A percentile compares a stretch with the other conserved stretches of the same genome.
Evolutionary conservation across 2,113 vertebrate species (phyloP).

Genomic region (Petrocephalus microphthalmus): DNA sequence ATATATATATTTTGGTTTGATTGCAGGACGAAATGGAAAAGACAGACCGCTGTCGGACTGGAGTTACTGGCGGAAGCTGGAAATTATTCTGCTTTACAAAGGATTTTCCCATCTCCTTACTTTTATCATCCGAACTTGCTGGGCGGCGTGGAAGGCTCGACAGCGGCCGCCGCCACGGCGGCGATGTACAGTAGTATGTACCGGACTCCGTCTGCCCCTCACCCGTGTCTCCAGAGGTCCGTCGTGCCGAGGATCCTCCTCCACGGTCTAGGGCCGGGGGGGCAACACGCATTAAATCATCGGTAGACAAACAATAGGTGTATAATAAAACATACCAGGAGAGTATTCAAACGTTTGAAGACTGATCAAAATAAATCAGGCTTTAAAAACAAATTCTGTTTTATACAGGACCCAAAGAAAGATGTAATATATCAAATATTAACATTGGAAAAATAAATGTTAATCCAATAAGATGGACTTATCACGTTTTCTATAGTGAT

Average conservation of each 20-base stretch:
- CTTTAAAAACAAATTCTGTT: constrained; percentile 36
- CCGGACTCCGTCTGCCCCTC: constrained; percentile 88
- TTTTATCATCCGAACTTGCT: constrained; percentile 94
- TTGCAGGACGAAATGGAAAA: constrained; percentile 93
- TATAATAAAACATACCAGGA: neutral
- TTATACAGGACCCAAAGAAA: neutral
- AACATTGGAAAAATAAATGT: neutral
- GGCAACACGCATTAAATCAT: constrained; percentile 87
- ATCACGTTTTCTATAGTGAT: neutral
- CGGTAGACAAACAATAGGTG: constrained; percentile 64
- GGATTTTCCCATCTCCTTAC: constrained; percentile 95
- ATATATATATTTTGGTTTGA: constrained; percentile 48
- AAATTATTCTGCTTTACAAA: constrained; percentile 92
- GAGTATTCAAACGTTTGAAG: neutral
- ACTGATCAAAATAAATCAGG: constrained; percentile 38
- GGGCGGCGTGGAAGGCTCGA: constrained; percentile 90
- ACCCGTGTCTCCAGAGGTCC: constrained; percentile 88
- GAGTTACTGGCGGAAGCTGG: constrained; percentile 93
- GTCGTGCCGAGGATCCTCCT: constrained; percentile 93
- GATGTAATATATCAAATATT: neutral
- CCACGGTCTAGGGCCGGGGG: constrained; percentile 91
- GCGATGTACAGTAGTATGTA: constrained; percentile 99
- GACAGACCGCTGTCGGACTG: constrained; percentile 49
- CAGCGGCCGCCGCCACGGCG: constrained; percentile 86
- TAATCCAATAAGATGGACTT: neutral